These are phyloP conservation scores for Pantelozetes paolii DNA, from an alignment of 2,888 invertebrate species.

Conservation along the genomic window DNA sequence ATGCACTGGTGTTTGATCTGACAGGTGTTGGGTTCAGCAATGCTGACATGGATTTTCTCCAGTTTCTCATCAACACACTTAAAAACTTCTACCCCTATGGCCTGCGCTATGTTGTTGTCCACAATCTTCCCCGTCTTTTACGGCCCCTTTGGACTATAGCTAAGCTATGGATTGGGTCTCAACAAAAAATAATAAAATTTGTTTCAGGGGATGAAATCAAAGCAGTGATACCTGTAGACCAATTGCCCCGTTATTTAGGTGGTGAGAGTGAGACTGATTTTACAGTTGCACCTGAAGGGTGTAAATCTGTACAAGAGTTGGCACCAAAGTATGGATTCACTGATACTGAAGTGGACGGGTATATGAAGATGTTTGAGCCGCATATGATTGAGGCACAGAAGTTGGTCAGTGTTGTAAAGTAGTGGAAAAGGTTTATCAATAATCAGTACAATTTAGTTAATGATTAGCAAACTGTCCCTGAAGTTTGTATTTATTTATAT, in stretches of 20 bases:
- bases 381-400: constrained; percentile 24
- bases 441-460: too few relatives aligned
- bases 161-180: constrained; percentile 29
- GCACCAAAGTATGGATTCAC: constrained; percentile 36
- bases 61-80: constrained; percentile 33
- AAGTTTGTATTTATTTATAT: too few relatives aligned
- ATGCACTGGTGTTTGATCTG: constrained; percentile 37
- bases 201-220: background rate
- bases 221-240: constrained; percentile 5
- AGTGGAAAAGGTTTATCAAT: too few relatives aligned
- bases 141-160: constrained; percentile 37
- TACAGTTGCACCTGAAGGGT: constrained; percentile 18
- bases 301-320: constrained; percentile 34
- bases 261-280: constrained; percentile 37
- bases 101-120: constrained; percentile 3
- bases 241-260: constrained; percentile 34
- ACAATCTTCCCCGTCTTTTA: constrained; percentile 32
- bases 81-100: constrained; percentile 38
- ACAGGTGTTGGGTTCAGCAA: constrained; percentile 32
- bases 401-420: background rate
- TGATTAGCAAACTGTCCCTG: too few relatives aligned
- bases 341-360: constrained; percentile 34
- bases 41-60: constrained; percentile 35
- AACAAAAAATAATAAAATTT: constrained; percentile 26
- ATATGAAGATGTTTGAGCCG: constrained; percentile 37